phyloP scores from a whole-genome alignment of 2,888 invertebrate species.

The Gasteruption jaculator region DNA sequence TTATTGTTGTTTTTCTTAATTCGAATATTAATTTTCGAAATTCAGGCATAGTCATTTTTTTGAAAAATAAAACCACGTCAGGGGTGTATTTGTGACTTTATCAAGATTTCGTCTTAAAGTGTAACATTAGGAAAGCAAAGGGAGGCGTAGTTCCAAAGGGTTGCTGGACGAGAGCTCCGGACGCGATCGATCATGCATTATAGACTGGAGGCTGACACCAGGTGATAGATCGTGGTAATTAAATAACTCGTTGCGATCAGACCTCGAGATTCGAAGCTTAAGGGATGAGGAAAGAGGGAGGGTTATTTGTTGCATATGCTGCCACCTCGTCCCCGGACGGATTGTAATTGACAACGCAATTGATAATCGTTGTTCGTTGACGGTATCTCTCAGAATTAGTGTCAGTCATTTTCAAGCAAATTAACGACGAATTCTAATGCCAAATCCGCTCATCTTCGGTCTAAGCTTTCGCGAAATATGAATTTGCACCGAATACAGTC shows the following conservation, averaged over 20 bases:
- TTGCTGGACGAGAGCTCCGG: constrained; percentile 25
- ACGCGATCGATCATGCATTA: constrained; percentile 48
- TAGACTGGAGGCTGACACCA: constrained; percentile 44
- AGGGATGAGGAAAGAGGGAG: constrained; percentile 21
- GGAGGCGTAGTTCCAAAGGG: constrained; percentile 25
- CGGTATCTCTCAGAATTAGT: constrained; percentile 36
- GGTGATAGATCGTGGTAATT: constrained; percentile 50
- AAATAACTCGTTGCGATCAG: constrained; percentile 47
- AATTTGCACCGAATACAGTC: no score
- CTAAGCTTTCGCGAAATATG: no score
- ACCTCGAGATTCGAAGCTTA: constrained; percentile 34
- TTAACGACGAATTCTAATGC: constrained; percentile 18
- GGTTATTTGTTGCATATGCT: constrained; percentile 33
- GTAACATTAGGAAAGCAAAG: no score
- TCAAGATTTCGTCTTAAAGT: no score
- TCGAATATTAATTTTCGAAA: constrained; percentile 11
- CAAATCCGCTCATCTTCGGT: no score
- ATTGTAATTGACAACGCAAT: constrained; percentile 47
- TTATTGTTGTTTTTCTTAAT: no score
- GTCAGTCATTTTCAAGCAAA: constrained; percentile 21
- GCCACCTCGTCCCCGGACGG: constrained; percentile 32
- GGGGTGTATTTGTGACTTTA: no score
- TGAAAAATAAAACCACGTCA: no score
- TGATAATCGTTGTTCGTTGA: constrained; percentile 42
- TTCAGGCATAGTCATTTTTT: background rate